Percentiles rank a stretch among this genome's conserved stretches.
These are phyloP conservation scores for Mythimna loreyi DNA, from an alignment of 2,888 invertebrate genomes.

Conservation along the genomic window DNA sequence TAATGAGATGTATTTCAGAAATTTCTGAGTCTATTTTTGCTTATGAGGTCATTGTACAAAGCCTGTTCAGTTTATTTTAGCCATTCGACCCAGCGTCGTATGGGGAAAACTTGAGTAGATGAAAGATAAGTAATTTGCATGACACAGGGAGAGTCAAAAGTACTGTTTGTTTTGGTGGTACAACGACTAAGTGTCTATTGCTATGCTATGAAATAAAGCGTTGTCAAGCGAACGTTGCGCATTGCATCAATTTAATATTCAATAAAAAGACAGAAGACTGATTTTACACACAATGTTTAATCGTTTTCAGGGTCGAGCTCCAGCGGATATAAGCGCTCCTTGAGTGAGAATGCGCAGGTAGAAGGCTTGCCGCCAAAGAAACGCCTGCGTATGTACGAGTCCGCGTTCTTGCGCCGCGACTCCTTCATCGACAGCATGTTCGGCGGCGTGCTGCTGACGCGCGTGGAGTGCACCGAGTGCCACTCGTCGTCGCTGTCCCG, in stretches of 20 bases:
- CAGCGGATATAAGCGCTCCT: constrained; percentile 68
- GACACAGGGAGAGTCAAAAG: not conserved
- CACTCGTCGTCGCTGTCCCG: constrained; percentile 93
- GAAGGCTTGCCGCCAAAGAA: constrained; percentile 71
- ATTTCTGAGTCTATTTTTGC: not conserved
- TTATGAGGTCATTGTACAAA: not conserved
- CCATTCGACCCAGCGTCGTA: constrained; percentile 4
- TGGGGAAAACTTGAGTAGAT: not conserved
- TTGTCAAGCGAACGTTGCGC: not conserved
- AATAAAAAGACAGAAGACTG: not conserved
- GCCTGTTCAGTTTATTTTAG: constrained; percentile 2
- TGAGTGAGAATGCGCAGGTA: constrained; percentile 39
- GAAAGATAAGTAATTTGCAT: constrained; percentile 17
- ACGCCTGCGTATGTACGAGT: constrained; percentile 73
- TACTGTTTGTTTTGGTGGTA: too few relatives aligned
- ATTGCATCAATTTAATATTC: not conserved
- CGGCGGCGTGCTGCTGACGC: constrained; percentile 94
- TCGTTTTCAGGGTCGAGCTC: constrained; percentile 73
- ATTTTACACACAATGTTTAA: constrained; percentile 2
- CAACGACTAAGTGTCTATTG: too few relatives aligned
- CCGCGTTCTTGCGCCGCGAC: constrained; percentile 73
- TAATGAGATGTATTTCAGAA: too few relatives aligned
- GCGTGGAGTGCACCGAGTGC: constrained; percentile 94
- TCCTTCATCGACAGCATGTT: constrained; percentile 93
- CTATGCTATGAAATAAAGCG: not conserved